Evolutionary conservation across 2,797 vertebrate species (phyloP).

Genomic region (Mormyrus hasselquistii): DNA sequence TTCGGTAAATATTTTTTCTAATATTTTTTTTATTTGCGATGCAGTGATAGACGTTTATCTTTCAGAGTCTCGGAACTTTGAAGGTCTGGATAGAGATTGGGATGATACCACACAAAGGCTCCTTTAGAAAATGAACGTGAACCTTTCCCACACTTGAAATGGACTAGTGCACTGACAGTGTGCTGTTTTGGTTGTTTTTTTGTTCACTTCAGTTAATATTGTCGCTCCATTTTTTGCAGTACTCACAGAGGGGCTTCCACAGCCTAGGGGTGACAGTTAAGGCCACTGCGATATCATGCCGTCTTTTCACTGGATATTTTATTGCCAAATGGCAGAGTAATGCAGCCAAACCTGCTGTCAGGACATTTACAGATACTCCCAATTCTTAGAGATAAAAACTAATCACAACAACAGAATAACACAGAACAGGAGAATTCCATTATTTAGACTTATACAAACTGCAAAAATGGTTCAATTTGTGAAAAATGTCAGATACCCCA

Average conservation of each 20-base stretch:
- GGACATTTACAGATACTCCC: background rate
- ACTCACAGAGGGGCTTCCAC: background rate
- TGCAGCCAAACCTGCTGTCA: background rate
- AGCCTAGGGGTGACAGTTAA: background rate
- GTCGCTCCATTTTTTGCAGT: slow-evolving; percentile 43
- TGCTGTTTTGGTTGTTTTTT: slow-evolving; percentile 52
- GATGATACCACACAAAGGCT: slow-evolving; percentile 60
- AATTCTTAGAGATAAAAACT: background rate
- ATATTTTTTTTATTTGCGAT: background rate
- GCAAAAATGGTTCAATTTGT: background rate
- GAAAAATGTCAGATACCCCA: background rate
- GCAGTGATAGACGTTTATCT: background rate
- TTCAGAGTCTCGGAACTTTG: slow-evolving; percentile 57
- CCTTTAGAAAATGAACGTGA: slow-evolving; percentile 71
- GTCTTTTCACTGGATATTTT: background rate
- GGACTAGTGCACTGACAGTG: slow-evolving; percentile 60
- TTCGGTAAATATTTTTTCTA: background rate
- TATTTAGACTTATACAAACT: background rate
- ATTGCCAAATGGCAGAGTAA: background rate
- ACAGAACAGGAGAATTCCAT: background rate
- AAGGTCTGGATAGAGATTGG: slow-evolving; percentile 53
- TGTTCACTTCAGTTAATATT: slow-evolving; percentile 53
- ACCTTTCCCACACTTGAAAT: slow-evolving; percentile 63
- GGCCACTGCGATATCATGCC: background rate
- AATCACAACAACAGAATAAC: background rate